Conservation (phyloP, 2,113 vertebrate genomes). For the Alethe castanea region DNA sequence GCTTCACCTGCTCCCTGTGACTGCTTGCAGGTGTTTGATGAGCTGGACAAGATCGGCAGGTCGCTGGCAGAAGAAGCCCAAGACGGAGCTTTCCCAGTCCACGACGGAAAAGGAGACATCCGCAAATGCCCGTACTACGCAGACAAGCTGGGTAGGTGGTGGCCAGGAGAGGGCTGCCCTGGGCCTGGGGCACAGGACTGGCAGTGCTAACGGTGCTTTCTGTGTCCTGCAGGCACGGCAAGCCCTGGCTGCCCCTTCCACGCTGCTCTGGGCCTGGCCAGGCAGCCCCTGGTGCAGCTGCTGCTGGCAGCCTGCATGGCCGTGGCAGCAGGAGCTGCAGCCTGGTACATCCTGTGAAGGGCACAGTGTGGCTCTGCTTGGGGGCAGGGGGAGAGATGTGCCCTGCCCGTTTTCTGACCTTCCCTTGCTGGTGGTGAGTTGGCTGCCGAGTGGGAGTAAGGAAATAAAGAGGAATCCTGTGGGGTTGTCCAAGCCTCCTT, state of each 20-base stretch:
- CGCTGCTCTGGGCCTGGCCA: constrained; percentile 68
- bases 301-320: constrained; percentile 82
- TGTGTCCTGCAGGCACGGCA: constrained; percentile 62
- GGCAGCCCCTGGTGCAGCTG: constrained; percentile 83
- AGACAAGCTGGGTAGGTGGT: constrained; percentile 75
- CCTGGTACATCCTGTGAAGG: constrained; percentile 91
- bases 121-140: constrained; percentile 91
- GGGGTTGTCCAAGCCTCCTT: neutral
- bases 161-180: accelerated
- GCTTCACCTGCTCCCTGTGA: neutral
- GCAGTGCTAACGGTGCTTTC: neutral
- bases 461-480: constrained; percentile 28
- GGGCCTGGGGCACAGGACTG: accelerated
- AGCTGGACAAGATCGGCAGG: constrained; percentile 86
- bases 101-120: constrained; percentile 84
- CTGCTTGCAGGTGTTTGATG: constrained; percentile 84
- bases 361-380: neutral
- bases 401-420: neutral
- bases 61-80: constrained; percentile 75
- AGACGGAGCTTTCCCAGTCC: constrained; percentile 75
- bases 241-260: constrained; percentile 74
- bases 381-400: neutral
- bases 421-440: constrained; percentile 3
- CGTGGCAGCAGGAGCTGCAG: constrained; percentile 77
- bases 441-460: constrained; percentile 33